Evolutionary conservation across 1,140 invertebrate species (phyloP), one percentile per base, ranked within the genome.

Genomic region (Eueides isabella): DNA sequence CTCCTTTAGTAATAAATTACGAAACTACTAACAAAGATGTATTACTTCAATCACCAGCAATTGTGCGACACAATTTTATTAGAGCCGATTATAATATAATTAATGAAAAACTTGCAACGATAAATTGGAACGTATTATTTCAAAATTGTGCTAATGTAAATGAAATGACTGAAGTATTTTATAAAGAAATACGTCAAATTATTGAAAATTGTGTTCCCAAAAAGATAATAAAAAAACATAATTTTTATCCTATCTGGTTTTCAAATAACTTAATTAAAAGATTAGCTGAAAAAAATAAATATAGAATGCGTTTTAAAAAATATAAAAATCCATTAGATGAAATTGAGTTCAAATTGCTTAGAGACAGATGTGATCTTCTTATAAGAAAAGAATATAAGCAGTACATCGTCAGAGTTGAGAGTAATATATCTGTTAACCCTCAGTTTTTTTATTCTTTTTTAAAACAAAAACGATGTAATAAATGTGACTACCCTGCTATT

Each of bases 261-360:
- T 41, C 72, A n/a, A 61, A 44, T 29, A 67, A 67, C 23, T 23
- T 71, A 30, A 64, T 30, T 2, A 65, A 64, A 64, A 63, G 69
- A 44, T 64, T 71, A 31, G 16, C 29, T 14, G 73, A 75, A 61
- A 75, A 75, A 67, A 64, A 68, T 55, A 69, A 69, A 65, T 41
- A 69, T n/a, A 70, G 73, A 41, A 35, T 64, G 12, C 7, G 16
- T 14, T 74, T 35, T 48, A 69, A 71, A 71, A 77, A 70, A 63
- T 77, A 67, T 71, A 67, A 63, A 33, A 78, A 78, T 44, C 70
- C 76, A 31, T 61, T 74, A 35, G 76, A 78, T 65, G 55, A 77
- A 44, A 70, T 73, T 9, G 61, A 62, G 55, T 73, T 70, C 35
- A 61, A 67, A 38, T 19, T 68, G 16, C 41, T 73, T 28, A 35